A percentile compares a stretch with the other conserved stretches of the same genome.
phyloP scores from a whole-genome alignment of 1,140 invertebrate genomes.

The Teleopsis dalmanni region DNA sequence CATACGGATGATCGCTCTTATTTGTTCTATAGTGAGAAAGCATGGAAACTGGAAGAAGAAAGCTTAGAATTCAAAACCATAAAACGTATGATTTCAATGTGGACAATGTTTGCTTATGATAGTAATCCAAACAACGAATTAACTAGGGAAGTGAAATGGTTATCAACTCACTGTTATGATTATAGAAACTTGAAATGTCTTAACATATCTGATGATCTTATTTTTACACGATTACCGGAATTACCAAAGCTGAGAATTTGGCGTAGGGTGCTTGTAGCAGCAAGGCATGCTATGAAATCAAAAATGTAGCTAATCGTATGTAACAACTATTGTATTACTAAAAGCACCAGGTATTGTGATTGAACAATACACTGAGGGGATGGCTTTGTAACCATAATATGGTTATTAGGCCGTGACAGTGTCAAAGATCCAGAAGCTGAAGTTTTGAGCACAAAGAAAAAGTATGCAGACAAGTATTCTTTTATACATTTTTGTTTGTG shows the following conservation, averaged over 20 bases:
- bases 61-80: conserved; percentile 38
- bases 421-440: too few species aligned
- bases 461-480: too few species aligned
- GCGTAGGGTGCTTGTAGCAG: neutral
- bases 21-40: conserved; percentile 49
- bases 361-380: too few species aligned
- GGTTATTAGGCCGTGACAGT: too few species aligned
- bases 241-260: conserved; percentile 33
- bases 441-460: too few species aligned
- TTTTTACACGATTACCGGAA: conserved; percentile 40
- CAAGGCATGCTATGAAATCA: too few species aligned
- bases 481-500: too few species aligned
- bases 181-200: conserved; percentile 33
- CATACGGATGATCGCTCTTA: conserved; percentile 60
- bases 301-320: too few species aligned
- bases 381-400: too few species aligned
- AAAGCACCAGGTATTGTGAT: too few species aligned
- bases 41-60: conserved; percentile 37
- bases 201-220: conserved; percentile 38
- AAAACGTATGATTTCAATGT: conserved; percentile 45
- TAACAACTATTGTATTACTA: too few species aligned
- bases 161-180: conserved; percentile 24
- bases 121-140: conserved; percentile 35
- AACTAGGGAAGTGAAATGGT: conserved; percentile 3
- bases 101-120: conserved; percentile 40